phyloP scores from a whole-genome alignment of 2,113 vertebrate species.

The Campylomormyrus tamandua region DNA sequence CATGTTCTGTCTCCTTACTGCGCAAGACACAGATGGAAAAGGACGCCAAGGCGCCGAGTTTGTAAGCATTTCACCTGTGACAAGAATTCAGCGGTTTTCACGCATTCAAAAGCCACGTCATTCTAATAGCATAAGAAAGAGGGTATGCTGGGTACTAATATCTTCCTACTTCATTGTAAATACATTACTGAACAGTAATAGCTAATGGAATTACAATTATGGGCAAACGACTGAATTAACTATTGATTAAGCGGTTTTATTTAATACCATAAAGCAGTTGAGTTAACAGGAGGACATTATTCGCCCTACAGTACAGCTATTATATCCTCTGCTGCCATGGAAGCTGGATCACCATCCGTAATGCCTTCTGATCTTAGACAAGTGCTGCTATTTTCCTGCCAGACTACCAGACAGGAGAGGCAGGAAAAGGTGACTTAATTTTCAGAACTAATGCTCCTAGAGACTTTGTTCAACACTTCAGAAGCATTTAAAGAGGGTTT shows the following conservation, averaged over 20 bases:
- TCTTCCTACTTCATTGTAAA: neutral
- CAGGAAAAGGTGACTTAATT: neutral
- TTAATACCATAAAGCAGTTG: neutral
- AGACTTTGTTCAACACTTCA: neutral
- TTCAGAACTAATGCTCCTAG: neutral
- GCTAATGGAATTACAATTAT: neutral
- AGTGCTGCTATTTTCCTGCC: neutral
- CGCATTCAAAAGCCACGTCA: neutral
- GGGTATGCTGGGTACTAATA: neutral
- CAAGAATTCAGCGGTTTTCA: neutral
- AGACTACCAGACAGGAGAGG: neutral
- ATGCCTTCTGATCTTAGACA: neutral
- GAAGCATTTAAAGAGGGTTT: neutral
- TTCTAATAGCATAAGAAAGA: neutral
- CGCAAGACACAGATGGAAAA: neutral
- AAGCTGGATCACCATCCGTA: neutral
- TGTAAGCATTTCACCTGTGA: neutral
- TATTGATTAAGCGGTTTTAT: neutral
- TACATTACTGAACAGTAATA: neutral
- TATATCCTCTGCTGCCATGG: neutral
- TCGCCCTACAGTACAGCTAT: neutral
- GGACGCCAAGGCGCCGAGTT: neutral
- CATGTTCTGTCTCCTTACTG: conserved; percentile 80
- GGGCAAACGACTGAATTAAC: neutral
- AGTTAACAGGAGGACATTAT: neutral